phyloP scores from a whole-genome alignment of 1,140 invertebrate species.

The Anadara kagoshimensis region DNA sequence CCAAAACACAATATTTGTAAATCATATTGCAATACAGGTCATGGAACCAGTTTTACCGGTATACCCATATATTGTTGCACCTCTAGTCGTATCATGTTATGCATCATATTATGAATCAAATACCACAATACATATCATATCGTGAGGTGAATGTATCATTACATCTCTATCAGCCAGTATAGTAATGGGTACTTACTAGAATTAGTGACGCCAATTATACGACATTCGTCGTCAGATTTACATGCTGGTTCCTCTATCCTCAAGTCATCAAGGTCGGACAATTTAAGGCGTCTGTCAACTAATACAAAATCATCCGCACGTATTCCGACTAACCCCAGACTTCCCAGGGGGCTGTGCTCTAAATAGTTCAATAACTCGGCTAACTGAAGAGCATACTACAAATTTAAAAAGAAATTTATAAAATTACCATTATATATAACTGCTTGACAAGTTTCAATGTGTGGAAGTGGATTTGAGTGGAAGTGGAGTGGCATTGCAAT shows the following conservation, averaged over 20 bases:
- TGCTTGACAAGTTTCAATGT: not conserved
- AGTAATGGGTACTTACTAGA: conserved; percentile 9
- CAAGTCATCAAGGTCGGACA: conserved; percentile 56
- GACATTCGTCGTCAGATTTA: conserved; percentile 40
- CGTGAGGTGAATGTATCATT: too few relatives aligned
- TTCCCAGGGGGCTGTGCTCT: conserved; percentile 52
- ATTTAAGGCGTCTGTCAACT: conserved; percentile 37
- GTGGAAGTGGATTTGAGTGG: too few relatives aligned
- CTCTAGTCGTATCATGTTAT: too few relatives aligned
- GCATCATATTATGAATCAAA: too few relatives aligned
- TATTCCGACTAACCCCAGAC: conserved; percentile 44
- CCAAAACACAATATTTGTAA: too few relatives aligned
- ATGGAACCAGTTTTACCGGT: too few relatives aligned
- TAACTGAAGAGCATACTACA: conserved; percentile 50
- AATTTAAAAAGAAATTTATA: conserved; percentile 13
- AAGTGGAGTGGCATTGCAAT: too few relatives aligned
- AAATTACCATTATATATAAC: not conserved
- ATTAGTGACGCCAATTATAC: conserved; percentile 23
- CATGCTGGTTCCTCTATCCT: conserved; percentile 43
- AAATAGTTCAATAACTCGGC: conserved; percentile 49
- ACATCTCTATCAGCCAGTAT: too few relatives aligned
- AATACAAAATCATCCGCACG: conserved; percentile 51
- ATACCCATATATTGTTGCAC: too few relatives aligned
- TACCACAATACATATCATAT: too few relatives aligned
- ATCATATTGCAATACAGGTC: too few relatives aligned